phyloP scores from a whole-genome alignment of 2,113 vertebrate genomes.

The Paedocypris sp. region DNA sequence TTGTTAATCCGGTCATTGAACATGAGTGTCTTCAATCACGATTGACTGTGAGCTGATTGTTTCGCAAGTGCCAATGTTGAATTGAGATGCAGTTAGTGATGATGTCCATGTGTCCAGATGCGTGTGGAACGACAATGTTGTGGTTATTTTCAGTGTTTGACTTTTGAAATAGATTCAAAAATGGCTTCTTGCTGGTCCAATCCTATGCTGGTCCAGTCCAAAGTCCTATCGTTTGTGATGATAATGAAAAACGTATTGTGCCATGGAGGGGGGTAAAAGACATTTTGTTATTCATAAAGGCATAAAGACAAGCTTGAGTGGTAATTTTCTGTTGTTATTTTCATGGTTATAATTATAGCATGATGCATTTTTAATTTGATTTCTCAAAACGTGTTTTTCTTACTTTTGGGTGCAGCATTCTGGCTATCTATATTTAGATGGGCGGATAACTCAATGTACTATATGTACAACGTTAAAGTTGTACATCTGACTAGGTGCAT shows the following conservation, averaged over 20 bases:
- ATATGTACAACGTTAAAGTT: no score
- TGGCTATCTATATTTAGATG: no score
- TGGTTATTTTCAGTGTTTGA: slow-evolving; percentile 32
- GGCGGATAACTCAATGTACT: no score
- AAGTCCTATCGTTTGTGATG: slow-evolving; percentile 18
- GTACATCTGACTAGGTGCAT: slow-evolving; percentile 17
- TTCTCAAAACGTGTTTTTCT: no score
- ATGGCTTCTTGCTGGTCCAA: slow-evolving; percentile 5
- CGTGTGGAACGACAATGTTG: slow-evolving; percentile 28
- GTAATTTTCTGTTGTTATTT: no score
- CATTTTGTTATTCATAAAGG: slow-evolving; percentile 20
- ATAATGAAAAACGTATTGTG: slow-evolving; percentile 26
- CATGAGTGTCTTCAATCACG: slow-evolving; percentile 2
- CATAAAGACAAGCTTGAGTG: slow-evolving; percentile 22
- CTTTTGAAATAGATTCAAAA: slow-evolving; percentile 23
- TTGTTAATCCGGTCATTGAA: slow-evolving; percentile 16
- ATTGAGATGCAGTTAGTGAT: slow-evolving; percentile 15
- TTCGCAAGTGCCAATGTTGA: slow-evolving; percentile 35
- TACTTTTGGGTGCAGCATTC: no score
- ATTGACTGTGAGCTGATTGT: slow-evolving; percentile 8
- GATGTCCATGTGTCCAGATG: slow-evolving; percentile 36
- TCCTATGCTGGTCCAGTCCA: no score
- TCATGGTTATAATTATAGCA: slow-evolving; percentile 32
- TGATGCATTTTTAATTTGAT: no score
- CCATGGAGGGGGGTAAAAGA: slow-evolving; percentile 12